A percentile compares a stretch with the other conserved stretches of the same genome.
Evolutionary conservation across 2,888 invertebrate species (phyloP).

Genomic region (Lithophane leautieri): DNA sequence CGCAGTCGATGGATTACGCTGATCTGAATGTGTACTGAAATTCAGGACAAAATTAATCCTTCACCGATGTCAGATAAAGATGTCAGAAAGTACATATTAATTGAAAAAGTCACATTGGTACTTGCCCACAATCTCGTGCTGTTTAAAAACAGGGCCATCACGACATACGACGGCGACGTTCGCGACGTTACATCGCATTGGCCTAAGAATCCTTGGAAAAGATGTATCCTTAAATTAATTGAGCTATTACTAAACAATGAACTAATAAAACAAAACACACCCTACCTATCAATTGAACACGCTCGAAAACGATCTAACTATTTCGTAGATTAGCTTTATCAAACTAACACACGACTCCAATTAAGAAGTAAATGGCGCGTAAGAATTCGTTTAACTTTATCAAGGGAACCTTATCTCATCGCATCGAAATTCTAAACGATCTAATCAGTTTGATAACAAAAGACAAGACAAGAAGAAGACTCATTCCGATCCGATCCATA

Average conservation of each 20-base stretch:
- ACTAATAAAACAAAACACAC: constrained; percentile 7
- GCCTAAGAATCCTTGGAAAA: neutral
- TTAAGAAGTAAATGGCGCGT: constrained; percentile 43
- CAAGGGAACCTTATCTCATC: constrained; percentile 49
- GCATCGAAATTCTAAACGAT: constrained; percentile 53
- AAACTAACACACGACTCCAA: constrained; percentile 52
- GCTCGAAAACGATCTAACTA: constrained; percentile 32
- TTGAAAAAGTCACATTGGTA: too few species aligned
- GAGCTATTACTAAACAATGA: neutral
- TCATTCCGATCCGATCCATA: neutral
- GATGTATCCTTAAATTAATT: neutral
- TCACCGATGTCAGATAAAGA: too few species aligned
- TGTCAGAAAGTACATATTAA: too few species aligned
- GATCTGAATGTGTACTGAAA: too few species aligned
- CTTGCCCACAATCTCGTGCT: too few species aligned
- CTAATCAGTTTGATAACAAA: constrained; percentile 46
- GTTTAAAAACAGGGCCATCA: too few species aligned
- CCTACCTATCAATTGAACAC: neutral
- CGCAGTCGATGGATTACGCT: too few species aligned
- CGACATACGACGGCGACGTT: too few species aligned
- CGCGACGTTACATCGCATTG: neutral
- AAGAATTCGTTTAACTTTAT: constrained; percentile 53
- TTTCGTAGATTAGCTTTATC: constrained; percentile 46
- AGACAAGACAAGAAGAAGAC: constrained; percentile 13
- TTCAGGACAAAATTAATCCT: too few species aligned